A percentile compares a stretch with the other conserved stretches of the same genome.
Evolutionary conservation across 2,113 vertebrate species (phyloP).

Genomic region (Romanogobio albipinnatus): DNA sequence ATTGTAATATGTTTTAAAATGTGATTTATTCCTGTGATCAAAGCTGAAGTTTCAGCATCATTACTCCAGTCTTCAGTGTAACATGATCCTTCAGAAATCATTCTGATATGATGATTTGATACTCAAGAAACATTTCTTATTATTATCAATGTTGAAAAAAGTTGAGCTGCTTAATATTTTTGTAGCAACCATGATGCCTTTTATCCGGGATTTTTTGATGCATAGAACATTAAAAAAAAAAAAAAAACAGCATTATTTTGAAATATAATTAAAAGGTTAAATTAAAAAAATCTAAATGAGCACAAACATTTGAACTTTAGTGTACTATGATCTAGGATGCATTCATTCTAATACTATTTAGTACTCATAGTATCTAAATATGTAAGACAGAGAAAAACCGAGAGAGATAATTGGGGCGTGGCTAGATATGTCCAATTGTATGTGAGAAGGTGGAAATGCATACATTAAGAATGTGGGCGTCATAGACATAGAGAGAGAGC

Average conservation of each 20-base stretch:
- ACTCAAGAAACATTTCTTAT: background rate
- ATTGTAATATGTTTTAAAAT: background rate
- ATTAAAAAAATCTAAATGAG: background rate
- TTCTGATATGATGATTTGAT: background rate
- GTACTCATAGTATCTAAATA: background rate
- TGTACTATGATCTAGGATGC: background rate
- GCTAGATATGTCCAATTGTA: background rate
- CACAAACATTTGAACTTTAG: background rate
- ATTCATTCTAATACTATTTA: conserved; percentile 15
- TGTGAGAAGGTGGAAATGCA: conserved; percentile 1
- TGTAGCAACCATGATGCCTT: background rate
- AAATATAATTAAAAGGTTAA: background rate
- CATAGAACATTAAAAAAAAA: background rate
- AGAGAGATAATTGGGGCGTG: conserved; percentile 1
- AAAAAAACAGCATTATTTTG: background rate
- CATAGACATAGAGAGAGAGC: conserved; percentile 14
- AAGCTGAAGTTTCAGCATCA: background rate
- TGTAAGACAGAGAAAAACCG: background rate
- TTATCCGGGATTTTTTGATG: background rate
- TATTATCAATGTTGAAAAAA: background rate
- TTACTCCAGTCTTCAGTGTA: background rate
- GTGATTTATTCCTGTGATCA: background rate
- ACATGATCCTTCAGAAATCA: background rate
- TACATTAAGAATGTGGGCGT: conserved; percentile 1
- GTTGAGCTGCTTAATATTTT: background rate